A percentile compares a stretch with the other conserved stretches of the same genome.
phyloP scores from a whole-genome alignment of 2,797 vertebrate species.

The Alosa sapidissima region DNA sequence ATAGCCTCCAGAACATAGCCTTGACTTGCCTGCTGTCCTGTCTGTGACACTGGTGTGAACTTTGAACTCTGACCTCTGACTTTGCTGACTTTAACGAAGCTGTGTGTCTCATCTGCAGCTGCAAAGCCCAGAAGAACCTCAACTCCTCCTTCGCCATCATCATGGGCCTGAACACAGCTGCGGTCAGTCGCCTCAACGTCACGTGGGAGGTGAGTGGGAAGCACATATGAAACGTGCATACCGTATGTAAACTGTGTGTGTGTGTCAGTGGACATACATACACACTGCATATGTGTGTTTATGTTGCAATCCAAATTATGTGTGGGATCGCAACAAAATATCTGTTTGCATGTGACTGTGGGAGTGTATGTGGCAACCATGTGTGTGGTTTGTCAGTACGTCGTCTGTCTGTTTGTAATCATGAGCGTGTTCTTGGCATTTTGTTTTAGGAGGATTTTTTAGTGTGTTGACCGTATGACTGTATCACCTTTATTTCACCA shows the following conservation, averaged over 20 bases:
- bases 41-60: too few relatives aligned
- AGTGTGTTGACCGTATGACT: neutral
- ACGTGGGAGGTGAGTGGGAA: slow-evolving; percentile 90
- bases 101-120: slow-evolving; percentile 68
- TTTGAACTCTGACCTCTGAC: neutral
- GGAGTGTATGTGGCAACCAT: neutral
- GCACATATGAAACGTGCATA: neutral
- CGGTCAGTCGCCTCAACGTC: slow-evolving; percentile 90
- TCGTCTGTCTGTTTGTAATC: neutral
- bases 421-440: neutral
- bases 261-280: neutral
- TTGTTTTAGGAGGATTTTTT: neutral
- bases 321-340: neutral
- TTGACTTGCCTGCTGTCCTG: neutral
- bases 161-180: slow-evolving; percentile 96
- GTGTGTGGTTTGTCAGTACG: neutral
- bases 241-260: too few relatives aligned
- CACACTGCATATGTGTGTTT: neutral
- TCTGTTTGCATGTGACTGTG: neutral
- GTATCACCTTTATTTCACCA: neutral
- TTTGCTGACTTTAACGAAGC: neutral
- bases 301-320: neutral
- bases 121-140: slow-evolving; percentile 95
- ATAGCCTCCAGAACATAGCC: too few relatives aligned
- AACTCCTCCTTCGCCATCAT: slow-evolving; percentile 97